Evolutionary conservation across 2,113 vertebrate genomes (phyloP).

Genomic region (Echinops telfairi): DNA sequence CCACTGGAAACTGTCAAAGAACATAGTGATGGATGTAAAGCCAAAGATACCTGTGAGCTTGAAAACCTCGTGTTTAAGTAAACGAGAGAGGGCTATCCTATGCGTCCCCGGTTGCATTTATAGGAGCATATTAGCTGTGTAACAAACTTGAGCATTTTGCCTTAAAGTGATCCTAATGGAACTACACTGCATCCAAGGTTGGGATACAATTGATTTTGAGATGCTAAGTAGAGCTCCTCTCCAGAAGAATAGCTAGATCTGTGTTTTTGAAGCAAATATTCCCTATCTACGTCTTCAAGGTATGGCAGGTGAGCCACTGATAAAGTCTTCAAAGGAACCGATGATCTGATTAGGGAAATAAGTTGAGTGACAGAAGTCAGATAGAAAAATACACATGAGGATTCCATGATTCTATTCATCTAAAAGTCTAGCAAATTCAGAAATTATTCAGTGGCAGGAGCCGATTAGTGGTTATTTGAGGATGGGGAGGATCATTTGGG

Average conservation of each 20-base stretch:
- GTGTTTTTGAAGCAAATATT: conserved; percentile 7
- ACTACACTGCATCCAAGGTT: not conserved
- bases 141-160: not conserved
- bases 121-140: not conserved
- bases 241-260: not conserved
- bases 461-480: not conserved
- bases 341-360: not conserved
- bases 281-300: not conserved
- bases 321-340: conserved; percentile 28
- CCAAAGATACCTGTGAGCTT: not conserved
- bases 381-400: not conserved
- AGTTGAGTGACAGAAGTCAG: not conserved
- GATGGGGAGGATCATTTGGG: not conserved
- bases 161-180: conserved; percentile 18
- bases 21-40: not conserved
- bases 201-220: not conserved
- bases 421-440: conserved; percentile 20
- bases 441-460: not conserved
- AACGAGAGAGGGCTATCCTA: not conserved
- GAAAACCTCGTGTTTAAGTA: not conserved
- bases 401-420: not conserved
- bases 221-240: not conserved
- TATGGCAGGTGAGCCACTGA: not conserved
- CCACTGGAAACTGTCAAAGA: not conserved
- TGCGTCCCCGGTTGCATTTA: not conserved